Evolutionary conservation across 2,888 invertebrate species (phyloP).

Genomic region (Trachelus iudaicus): DNA sequence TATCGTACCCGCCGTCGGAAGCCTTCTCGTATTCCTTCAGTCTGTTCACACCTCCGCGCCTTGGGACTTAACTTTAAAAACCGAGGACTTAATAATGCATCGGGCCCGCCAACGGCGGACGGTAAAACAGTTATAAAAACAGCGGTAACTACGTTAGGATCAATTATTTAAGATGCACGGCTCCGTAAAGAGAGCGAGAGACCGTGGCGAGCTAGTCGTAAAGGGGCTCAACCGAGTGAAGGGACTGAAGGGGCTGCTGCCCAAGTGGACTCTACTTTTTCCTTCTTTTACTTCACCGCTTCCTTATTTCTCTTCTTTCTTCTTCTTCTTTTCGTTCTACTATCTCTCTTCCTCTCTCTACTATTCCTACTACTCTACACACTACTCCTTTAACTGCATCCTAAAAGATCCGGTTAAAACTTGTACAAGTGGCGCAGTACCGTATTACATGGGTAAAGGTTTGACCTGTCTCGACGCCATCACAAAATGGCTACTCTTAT

Average conservation of each 20-base stretch:
- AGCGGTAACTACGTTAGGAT: constrained; percentile 64
- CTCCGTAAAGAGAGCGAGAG: constrained; percentile 54
- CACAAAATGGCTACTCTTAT: not conserved
- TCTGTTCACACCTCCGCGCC: constrained; percentile 44
- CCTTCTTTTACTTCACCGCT: not conserved
- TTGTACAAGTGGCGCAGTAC: not conserved
- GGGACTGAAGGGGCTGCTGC: constrained; percentile 7
- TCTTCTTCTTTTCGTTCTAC: not conserved
- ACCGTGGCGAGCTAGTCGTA: constrained; percentile 52
- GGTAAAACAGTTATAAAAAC: constrained; percentile 65
- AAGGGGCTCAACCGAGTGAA: constrained; percentile 40
- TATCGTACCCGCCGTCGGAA: constrained; percentile 16
- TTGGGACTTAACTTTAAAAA: constrained; percentile 48
- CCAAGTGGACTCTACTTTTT: not conserved
- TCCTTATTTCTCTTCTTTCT: not conserved
- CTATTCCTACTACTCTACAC: not conserved
- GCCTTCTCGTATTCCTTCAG: constrained; percentile 35
- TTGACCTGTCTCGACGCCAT: not conserved
- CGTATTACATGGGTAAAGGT: not conserved
- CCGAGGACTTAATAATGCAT: constrained; percentile 56
- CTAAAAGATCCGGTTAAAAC: not conserved
- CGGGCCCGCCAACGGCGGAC: constrained; percentile 50
- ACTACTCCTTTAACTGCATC: not conserved
- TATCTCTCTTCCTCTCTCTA: not conserved
- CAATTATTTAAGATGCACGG: constrained; percentile 60